Conservation (phyloP, 2,797 vertebrate species). For the Thunnus albacares region DNA sequence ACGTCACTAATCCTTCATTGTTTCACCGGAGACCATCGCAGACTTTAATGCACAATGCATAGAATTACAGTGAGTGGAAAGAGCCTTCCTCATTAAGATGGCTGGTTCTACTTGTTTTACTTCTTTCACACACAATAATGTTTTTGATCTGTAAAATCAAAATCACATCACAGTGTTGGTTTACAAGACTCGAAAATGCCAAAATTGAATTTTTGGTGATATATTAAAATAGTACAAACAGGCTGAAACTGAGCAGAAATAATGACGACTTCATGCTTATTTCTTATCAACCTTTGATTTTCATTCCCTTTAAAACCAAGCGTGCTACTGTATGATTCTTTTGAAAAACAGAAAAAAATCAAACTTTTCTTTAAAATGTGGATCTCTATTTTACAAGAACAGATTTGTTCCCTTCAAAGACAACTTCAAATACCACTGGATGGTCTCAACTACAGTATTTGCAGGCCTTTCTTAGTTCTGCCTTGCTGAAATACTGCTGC, state of each 20-base stretch:
- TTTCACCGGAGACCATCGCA: conserved; percentile 58
- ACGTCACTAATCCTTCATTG: conserved; percentile 50
- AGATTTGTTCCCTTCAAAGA: neutral
- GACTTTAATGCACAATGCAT: conserved; percentile 57
- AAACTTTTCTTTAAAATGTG: conserved; percentile 2
- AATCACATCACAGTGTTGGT: conserved; percentile 71
- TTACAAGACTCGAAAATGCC: conserved; percentile 24
- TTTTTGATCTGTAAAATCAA: conserved; percentile 53
- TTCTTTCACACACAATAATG: conserved; percentile 31
- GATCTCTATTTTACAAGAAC: conserved; percentile 13
- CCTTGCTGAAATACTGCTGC: conserved; percentile 63
- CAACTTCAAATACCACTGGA: conserved; percentile 6
- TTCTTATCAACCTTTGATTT: conserved; percentile 13
- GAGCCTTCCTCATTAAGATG: conserved; percentile 12
- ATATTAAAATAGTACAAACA: conserved; percentile 20
- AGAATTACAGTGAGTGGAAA: conserved; percentile 49
- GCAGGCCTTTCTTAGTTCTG: conserved; percentile 21
- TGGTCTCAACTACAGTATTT: conserved; percentile 23
- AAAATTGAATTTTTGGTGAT: conserved; percentile 33
- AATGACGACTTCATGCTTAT: neutral
- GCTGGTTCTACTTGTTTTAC: conserved; percentile 13
- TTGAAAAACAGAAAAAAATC: neutral
- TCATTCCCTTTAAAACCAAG: neutral
- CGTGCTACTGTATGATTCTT: neutral
- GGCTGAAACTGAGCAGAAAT: conserved; percentile 30